Evolutionary conservation across 2,888 invertebrate species (phyloP), one percentile per base, ranked within the genome.

Genomic region (Phaonia tiefii): DNA sequence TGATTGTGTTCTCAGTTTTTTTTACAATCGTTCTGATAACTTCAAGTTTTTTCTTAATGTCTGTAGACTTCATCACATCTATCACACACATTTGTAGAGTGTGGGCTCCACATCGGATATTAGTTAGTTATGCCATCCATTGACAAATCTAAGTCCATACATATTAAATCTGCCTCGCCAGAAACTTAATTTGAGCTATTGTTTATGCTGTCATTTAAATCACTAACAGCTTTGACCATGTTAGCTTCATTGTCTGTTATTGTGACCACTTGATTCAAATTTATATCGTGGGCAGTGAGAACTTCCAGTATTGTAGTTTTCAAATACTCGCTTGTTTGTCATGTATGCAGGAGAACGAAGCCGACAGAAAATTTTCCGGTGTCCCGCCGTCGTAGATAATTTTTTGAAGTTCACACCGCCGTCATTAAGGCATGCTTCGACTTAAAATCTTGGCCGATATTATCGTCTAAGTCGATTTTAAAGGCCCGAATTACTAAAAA

Each of bases 181-280:
- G 10, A 31, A 31, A 5, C 31, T 31, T 31, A 58, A 46, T n/a
- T 44, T 60, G 73, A 73, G 1, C 46, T 58, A 39, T 58, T 13
- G 10, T 26, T 17, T 42, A 37, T 65, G 22, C 3, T n/a, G 10
- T 3, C 54, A 39, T 70, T 75, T 39, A 79, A 63, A 10, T 72
- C 60, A 20, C 26, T 65, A 31, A 79, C 73, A n/a, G 70, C 69
- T 63, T 79, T 69, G 1, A 72, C 20, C 69, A 74, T 79, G n/a
- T 77, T 66, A n/a, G 54, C 39, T 56, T 76, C 80, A 51, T 82
- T 83, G 44, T 79, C 75, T 1, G 80, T 83, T 39, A 84, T 80
- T 44, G 82, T 72, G 25, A 80, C 67, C 44, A 84, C 74, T 65
- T 84, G 79, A n/a, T 74, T 70, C 8, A 79, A 42, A 44, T 73